These are phyloP conservation scores for Lepidocolaptes lacrymiger DNA, from an alignment of 2,797 vertebrate species.

Conservation along the genomic window DNA sequence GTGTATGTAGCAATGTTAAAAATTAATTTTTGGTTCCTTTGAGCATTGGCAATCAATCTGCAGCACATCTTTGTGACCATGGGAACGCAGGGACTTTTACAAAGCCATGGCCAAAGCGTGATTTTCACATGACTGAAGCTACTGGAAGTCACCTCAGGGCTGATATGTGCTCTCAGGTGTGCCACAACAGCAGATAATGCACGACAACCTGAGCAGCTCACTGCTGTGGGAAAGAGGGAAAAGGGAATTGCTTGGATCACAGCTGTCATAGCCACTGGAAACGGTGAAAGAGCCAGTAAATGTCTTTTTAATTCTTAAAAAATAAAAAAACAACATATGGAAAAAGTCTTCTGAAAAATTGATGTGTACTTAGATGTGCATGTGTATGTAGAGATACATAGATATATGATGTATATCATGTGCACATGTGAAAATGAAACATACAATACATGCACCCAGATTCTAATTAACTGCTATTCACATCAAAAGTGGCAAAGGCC, in stretches of 20 bases:
- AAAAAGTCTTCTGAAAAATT: neutral
- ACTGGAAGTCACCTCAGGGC: neutral
- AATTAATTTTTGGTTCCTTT: neutral
- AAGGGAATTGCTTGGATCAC: neutral
- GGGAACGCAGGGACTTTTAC: neutral
- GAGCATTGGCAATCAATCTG: neutral
- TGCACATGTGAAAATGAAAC: neutral
- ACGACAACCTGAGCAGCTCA: accelerated
- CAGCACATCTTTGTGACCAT: neutral
- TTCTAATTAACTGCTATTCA: neutral
- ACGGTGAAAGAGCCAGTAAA: neutral
- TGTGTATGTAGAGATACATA: neutral
- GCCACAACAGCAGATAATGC: neutral
- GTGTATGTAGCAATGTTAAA: neutral
- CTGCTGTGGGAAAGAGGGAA: neutral
- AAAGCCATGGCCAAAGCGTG: neutral
- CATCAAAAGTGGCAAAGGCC: neutral
- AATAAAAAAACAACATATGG: neutral
- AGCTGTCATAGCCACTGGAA: accelerated
- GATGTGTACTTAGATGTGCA: neutral
- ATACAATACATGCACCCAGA: neutral
- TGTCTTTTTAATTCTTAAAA: neutral
- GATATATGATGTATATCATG: neutral
- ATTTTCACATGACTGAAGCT: neutral
- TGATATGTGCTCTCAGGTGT: neutral